Evolutionary conservation across 30 jellyfish, hydroid and myxozoan species (phyloP).

Genomic region (Cassiopea andromeda): DNA sequence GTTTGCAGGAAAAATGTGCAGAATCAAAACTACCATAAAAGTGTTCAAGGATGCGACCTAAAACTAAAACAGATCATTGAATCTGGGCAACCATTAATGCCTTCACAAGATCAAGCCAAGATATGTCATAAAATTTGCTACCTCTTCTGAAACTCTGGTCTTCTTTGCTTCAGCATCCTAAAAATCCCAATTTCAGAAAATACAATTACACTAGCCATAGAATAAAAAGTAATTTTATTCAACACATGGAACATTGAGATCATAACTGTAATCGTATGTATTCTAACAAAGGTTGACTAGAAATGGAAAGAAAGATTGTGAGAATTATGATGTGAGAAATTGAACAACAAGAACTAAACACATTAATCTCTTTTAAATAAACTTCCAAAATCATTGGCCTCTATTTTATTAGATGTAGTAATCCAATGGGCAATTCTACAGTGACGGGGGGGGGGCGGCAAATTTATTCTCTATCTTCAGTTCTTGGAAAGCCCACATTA

Average conservation of each 20-base stretch:
- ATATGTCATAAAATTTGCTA: neutral
- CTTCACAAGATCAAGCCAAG: no score
- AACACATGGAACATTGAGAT: no score
- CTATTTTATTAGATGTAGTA: no score
- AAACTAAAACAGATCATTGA: neutral
- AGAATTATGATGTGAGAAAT: neutral
- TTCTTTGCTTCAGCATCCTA: constrained; percentile 31
- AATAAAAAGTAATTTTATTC: no score
- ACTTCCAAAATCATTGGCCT: no score
- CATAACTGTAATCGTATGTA: neutral
- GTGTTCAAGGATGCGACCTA: neutral
- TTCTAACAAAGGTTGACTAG: neutral
- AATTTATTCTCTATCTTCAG: no score
- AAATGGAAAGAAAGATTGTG: neutral
- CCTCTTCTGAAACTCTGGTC: constrained; percentile 84
- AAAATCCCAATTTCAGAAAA: neutral
- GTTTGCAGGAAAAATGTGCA: neutral
- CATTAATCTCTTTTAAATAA: no score
- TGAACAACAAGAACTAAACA: no score
- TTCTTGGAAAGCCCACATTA: no score
- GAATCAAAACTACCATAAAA: neutral
- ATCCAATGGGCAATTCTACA: no score
- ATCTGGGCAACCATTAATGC: neutral
- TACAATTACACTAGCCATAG: no score
- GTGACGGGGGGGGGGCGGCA: no score